Base-by-base conservation (phyloP, 2,888 invertebrate genomes). In the Iselma pallidipennis region DNA sequence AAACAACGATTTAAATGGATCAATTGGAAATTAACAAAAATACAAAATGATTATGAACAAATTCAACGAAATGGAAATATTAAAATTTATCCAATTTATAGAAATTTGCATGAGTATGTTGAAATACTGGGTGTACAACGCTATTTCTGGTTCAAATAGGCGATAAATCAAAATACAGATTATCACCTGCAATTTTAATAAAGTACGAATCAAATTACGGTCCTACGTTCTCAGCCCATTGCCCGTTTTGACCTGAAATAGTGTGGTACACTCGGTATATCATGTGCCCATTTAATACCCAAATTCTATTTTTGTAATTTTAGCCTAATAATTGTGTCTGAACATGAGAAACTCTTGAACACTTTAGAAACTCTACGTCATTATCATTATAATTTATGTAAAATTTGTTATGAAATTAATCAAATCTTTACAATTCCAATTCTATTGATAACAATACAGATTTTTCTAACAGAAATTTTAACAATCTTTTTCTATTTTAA, bases 1-100 rank as follows among this genome's bases (percentile, higher is more conserved):
- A 52, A 52, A 52, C 42, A 52, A 52, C 25, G 52, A 4, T 58
- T 58, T 12, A 21, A 52, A 9, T 42, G 45, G 45, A 16, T 58
- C 9, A 58, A 58, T 45, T 48, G 23, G 37, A 21, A 50, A 21
- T 56, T 56, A 19, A 19, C 10, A 2, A 14, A 26, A 26, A 16
- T 57, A 16, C 51, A 37, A 28, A 9, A 26, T 4, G 14, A 49
- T n/a, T 49, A 19, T 37, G 31, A 49, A 21, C n/a, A 31, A 21
- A 42, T 21, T 3, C 2, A 12, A 42, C 42, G 21, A 12, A 42
- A 42, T 10, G 2, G n/a, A n/a, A n/a, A 19, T 5, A 1, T 9
- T 2, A 42, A 16, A 19, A 19, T 9, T 9, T 14, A 42, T 7
- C 10, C 42, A 2, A 19, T 42, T 21, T 42, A 19, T 19, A 19